Evolutionary conservation across 53 echinoderm and acorn worm genomes (phyloP), one percentile per base, ranked within the genome.

Genomic region (Arbacia lixula): DNA sequence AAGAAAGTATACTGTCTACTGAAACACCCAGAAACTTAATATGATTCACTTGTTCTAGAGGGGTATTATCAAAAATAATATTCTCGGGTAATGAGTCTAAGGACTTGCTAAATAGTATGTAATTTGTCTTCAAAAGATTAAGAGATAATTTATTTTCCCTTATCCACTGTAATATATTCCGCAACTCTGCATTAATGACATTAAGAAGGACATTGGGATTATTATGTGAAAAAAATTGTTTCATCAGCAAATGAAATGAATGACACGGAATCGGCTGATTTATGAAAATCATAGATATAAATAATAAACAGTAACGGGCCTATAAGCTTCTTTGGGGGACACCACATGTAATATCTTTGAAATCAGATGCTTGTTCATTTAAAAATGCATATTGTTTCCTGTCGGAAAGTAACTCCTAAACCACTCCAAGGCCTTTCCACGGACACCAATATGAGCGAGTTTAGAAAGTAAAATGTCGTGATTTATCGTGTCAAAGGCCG

Each of bases 161-260:
- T 60, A 60, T 60, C 61, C 61, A 60, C 29, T 60, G 11, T 60
- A 1, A 25, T 5, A 60, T 60, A 14, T 24, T 60, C 29, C 27
- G 60, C 60, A 60, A 60, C 60, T 60, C 60, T 60, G 61, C 29
- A 27, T 60, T 60, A 60, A 60, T 60, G 10, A 60, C 28, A 60
- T 60, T 31, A 12, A 60, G 28, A 60, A 60, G 60, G 24, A 55
- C 17, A 55, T 55, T 55, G n/a, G 4, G 55, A 55, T 55, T 25
- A 55, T 25, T 55, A 25, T 55, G 55, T 5, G 55, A 55, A 55
- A 55, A 14, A 55, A 55, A 55, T 55, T 6, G 24, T 21, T 55
- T 55, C n/a, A n/a, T n/a, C n/a, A n/a, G n/a, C n/a, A n/a, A n/a
- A n/a, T n/a, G 3, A 25, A 4, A 55, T 55, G 20, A 14, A 21